Conservation (phyloP, 2,113 vertebrate species). For the Pteropus alecto region DNA sequence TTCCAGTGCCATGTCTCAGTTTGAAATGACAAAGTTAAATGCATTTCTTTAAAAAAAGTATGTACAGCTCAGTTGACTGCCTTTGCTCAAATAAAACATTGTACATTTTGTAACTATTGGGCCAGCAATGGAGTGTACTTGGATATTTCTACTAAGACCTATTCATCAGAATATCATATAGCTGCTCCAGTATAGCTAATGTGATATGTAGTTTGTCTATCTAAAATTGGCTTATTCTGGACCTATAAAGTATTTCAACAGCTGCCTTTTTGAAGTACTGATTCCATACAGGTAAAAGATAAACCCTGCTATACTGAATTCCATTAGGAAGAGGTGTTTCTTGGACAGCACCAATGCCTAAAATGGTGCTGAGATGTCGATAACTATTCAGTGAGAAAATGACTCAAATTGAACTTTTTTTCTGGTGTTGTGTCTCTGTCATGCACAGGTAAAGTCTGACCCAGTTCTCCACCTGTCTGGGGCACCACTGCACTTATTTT, state of each 20-base stretch:
- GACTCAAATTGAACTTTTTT: neutral
- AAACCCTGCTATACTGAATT: neutral
- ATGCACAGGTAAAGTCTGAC: neutral
- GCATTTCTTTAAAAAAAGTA: neutral
- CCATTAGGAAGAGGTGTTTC: neutral
- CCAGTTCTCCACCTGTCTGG: neutral
- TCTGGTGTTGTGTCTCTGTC: neutral
- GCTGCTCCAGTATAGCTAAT: too few species aligned
- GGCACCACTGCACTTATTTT: neutral
- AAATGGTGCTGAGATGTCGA: neutral
- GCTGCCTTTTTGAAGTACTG: neutral
- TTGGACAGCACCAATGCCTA: neutral
- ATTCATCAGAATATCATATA: neutral
- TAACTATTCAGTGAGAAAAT: neutral
- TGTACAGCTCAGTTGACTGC: neutral
- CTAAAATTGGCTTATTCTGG: neutral
- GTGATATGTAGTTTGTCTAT: neutral
- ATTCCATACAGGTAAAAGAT: neutral
- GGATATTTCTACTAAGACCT: neutral
- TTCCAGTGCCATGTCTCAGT: slow-evolving; percentile 10
- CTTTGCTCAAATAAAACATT: neutral
- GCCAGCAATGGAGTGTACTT: neutral
- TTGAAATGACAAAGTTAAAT: slow-evolving; percentile 57
- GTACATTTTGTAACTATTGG: neutral
- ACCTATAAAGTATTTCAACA: neutral